Base-by-base conservation (phyloP, 1,140 invertebrate species). In the Aphelenchoides fujianensis region DNA sequence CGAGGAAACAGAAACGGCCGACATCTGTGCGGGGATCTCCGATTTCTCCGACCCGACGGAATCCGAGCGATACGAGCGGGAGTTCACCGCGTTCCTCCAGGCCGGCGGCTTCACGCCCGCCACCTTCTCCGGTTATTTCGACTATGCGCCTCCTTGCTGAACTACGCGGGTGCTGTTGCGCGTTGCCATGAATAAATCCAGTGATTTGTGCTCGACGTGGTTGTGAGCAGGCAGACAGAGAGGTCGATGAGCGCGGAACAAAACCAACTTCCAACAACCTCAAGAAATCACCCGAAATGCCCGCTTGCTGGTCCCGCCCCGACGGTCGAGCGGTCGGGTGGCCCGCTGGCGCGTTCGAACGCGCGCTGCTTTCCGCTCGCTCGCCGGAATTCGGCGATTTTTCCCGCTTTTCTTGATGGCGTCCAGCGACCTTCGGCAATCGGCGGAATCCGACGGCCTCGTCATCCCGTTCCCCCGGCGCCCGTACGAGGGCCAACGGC, bases 31-130 rank as follows among this genome's bases (percentile, higher is more conserved):
- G 27, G 66, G 66, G 16, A 68, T 68, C 28, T 27, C 48, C 19
- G 66, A 68, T 30, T 66, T 66, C 7, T 66, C 63, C 1, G 36
- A 66, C 34, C 32, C 52, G 28, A 34, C 70, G 23, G 52, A 27
- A 9, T 19, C 19, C n/a, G 59, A 71, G 34, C 23, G 59, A 27
- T 71, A 32, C 32, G 7, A 72, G 23, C 41, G 41, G 23, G 41
- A 48, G 23, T 23, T 48, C 41, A 23, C 41, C 23, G 41, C 41
- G 12, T 48, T 48, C 23, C 23, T 48, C 41, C 41, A 48, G 23
- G 41, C 41, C 41, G 41, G 41, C 23, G 41, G 41, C 23, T 48
- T 48, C 41, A 48, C 41, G 12, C 41, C 41, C 23, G 41, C 41
- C 12, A 48, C 41, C 12, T 48, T 48, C 23, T 16, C 12, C 23